Percentiles rank a stretch among this genome's conserved stretches.
Evolutionary conservation across 2,888 invertebrate genomes (phyloP).

Genomic region (Tromatobia lineatoria): DNA sequence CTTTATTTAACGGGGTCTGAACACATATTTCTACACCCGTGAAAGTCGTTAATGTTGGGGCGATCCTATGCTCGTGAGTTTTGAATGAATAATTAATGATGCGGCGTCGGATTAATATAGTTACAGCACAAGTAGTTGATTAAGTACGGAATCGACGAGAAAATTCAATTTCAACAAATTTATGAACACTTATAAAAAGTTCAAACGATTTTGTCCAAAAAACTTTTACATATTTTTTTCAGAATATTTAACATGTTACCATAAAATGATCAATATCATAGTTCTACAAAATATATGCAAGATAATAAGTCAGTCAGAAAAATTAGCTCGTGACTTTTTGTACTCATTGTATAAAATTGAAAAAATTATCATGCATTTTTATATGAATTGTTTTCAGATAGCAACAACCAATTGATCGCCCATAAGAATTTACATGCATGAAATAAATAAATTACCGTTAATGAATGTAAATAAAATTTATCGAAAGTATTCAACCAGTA

Average conservation of each 20-base stretch:
- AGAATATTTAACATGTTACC: too few species aligned
- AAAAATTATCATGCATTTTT: too few species aligned
- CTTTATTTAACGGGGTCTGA: slow-evolving; percentile 27
- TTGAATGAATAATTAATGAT: slow-evolving; percentile 59
- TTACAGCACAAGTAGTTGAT: not conserved
- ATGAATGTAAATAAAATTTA: too few species aligned
- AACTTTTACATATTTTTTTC: not conserved
- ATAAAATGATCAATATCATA: too few species aligned
- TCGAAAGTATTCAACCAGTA: too few species aligned
- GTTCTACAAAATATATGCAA: not conserved
- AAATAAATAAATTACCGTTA: too few species aligned
- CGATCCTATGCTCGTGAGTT: slow-evolving; percentile 34
- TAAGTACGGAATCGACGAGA: not conserved
- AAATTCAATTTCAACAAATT: not conserved
- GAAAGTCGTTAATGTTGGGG: slow-evolving; percentile 39
- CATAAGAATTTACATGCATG: too few species aligned
- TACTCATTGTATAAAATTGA: too few species aligned
- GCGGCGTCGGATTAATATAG: slow-evolving; percentile 26
- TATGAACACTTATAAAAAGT: not conserved
- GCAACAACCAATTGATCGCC: too few species aligned
- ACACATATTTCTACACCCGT: slow-evolving; percentile 36
- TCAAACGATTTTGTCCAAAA: not conserved
- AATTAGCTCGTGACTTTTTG: not conserved
- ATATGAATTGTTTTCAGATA: too few species aligned
- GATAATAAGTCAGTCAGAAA: not conserved